Evolutionary conservation across 2,797 vertebrate species (phyloP), one percentile per base, ranked within the genome.

Genomic region (Spinus pinus): DNA sequence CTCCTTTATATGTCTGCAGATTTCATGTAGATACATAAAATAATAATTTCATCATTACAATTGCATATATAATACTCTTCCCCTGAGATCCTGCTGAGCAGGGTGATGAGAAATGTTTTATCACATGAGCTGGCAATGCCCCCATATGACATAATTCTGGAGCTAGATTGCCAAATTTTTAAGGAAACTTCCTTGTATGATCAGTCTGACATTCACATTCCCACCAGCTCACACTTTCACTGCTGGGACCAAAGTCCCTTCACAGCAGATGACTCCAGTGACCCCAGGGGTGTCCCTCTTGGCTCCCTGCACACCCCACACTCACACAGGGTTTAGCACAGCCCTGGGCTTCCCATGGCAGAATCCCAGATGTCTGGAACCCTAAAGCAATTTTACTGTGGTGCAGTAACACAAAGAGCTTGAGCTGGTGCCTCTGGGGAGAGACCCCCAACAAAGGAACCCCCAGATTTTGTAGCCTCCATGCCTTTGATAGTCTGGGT

Each of bases 181-280:
- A 78, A 72, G 22, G 30, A 65, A 90, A 21, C 18, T 46, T 65
- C 27, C 19, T 15, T 35, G 7, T 14, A 19, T 35, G 39, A 20
- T 13, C 54, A 28, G 13, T 69, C 22, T 61, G 49, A 2, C 54
- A 61, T 31, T 24, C 42, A 49, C 31, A 37, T 15, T 81, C 22
- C 35, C 31, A 75, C 9, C 31, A 28, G 9, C 3, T 4, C 20
- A 14, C 7, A 49, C 16, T 37, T 49, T 14, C 16, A 37, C 37
- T 33, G 20, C 20, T 50, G 56, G 24, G 14, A 62, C 7, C 3
- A 5, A 64, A 31, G 30, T 3, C 27, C 19, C 57, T 47, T 64
- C 46, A 27, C 4, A 39, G 14, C 1, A 0, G 17, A 5, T 0
- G 2, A 5, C 22, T 41, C 30, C 46, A 58, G 58, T 23, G 80